Conservation (phyloP, 1,140 invertebrate genomes). For the Drosophila parvula region DNA sequence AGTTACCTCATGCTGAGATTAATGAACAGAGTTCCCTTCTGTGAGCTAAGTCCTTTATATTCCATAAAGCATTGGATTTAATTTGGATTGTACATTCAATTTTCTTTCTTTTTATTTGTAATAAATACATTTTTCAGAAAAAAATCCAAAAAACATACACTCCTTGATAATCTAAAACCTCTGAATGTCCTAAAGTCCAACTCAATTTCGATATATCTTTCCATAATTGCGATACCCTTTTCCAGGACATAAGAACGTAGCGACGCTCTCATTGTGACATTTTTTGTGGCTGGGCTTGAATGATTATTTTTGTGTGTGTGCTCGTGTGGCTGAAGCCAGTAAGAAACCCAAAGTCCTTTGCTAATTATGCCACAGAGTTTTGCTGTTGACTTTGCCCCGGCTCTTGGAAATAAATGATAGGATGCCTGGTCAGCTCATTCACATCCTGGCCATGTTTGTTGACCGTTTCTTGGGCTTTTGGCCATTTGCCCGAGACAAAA, state of each 20-base stretch:
- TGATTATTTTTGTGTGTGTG: conserved; percentile 38
- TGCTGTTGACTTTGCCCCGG: conserved; percentile 40
- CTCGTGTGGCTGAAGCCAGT: conserved; percentile 26
- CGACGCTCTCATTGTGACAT: conserved; percentile 10
- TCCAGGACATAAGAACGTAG: conserved; percentile 6
- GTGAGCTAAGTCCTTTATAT: background rate
- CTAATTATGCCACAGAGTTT: conserved; percentile 73
- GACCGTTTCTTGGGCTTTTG: conserved; percentile 53
- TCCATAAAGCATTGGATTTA: background rate
- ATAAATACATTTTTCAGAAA: too few relatives aligned
- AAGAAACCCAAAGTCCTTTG: conserved; percentile 50
- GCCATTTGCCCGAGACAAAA: conserved; percentile 54
- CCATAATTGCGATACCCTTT: conserved; percentile 12
- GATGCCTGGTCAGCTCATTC: conserved; percentile 44
- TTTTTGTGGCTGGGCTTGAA: conserved; percentile 37
- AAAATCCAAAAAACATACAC: background rate
- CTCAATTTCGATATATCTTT: conserved; percentile 5
- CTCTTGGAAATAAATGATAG: conserved; percentile 56
- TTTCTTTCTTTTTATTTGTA: background rate
- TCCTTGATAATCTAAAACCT: background rate
- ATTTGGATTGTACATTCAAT: background rate
- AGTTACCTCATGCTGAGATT: background rate
- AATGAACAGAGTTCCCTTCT: conserved; percentile 1
- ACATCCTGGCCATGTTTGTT: conserved; percentile 46
- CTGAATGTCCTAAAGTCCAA: background rate